phyloP scores from a whole-genome alignment of 2,888 invertebrate species.

The Chirona hameri region DNA sequence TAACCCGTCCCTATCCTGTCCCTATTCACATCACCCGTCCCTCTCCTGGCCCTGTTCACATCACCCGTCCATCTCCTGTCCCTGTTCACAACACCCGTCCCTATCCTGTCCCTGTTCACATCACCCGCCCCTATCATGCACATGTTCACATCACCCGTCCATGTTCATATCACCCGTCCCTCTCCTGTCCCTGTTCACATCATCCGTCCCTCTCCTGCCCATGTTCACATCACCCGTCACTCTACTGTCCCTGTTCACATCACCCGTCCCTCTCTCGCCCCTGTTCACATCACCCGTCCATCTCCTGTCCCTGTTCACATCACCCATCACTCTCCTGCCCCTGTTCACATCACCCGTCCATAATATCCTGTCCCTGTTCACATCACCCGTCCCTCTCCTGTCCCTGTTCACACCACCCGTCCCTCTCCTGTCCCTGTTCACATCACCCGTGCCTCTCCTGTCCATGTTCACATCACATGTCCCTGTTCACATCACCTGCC shows the following conservation, averaged over 20 bases:
- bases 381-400: not conserved
- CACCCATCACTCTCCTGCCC: not conserved
- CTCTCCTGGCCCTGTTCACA: not conserved
- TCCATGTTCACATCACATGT: too few species aligned
- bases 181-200: not conserved
- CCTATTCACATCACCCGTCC: not conserved
- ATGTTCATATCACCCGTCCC: not conserved
- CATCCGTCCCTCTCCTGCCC: not conserved
- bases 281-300: too few species aligned
- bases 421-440: not conserved
- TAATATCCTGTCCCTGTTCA: not conserved
- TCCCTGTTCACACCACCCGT: conserved; percentile 50
- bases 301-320: not conserved
- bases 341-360: too few species aligned
- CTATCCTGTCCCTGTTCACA: not conserved
- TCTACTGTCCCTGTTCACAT: not conserved
- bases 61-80: too few species aligned
- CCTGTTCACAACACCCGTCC: not conserved
- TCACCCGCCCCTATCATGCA: too few species aligned
- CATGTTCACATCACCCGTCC: not conserved
- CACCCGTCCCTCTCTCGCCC: not conserved
- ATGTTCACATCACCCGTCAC: too few species aligned
- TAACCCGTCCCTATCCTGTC: too few species aligned
- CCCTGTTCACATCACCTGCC: too few species aligned
- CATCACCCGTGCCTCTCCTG: not conserved